These are phyloP conservation scores for Sciurus vulgaris DNA, from an alignment of 2,797 vertebrate species.

Conservation along the genomic window DNA sequence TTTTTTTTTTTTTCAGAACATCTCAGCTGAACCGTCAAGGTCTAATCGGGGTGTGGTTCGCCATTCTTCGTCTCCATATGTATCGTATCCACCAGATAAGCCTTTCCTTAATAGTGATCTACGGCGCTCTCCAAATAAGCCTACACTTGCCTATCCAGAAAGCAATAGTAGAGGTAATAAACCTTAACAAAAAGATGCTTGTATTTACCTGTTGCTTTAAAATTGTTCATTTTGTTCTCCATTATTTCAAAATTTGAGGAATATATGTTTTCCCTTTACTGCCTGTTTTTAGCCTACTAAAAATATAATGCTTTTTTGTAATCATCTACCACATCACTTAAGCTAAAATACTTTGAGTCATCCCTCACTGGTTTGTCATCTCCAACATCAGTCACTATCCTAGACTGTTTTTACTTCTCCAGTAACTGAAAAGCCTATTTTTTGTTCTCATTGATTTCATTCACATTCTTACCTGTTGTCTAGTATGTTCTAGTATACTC, in stretches of 20 bases:
- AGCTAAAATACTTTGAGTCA: neutral
- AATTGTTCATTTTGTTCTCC: neutral
- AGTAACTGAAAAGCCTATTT: neutral
- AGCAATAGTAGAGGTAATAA: conserved; percentile 94
- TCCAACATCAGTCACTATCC: neutral
- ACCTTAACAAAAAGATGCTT: neutral
- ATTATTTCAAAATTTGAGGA: conserved; percentile 46
- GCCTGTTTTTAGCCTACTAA: neutral
- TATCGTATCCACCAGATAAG: conserved; percentile 91
- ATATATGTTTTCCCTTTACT: neutral
- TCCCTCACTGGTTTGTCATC: neutral
- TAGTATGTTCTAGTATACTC: neutral
- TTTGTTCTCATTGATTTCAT: neutral
- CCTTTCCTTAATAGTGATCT: conserved; percentile 91
- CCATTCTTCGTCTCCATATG: conserved; percentile 91
- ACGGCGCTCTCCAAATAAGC: conserved; percentile 85
- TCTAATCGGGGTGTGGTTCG: conserved; percentile 85
- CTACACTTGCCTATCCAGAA: conserved; percentile 94
- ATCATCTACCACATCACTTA: neutral
- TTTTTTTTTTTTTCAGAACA: conserved; percentile 86
- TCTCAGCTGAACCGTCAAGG: conserved; percentile 68
- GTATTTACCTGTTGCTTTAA: neutral
- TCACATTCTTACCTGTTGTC: neutral
- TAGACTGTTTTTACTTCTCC: neutral
- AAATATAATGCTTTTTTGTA: conserved; percentile 21